A percentile compares a stretch with the other conserved stretches of the same genome.
phyloP scores from a whole-genome alignment of 2,888 invertebrate species.

The Caenorhabditis panamensis region DNA sequence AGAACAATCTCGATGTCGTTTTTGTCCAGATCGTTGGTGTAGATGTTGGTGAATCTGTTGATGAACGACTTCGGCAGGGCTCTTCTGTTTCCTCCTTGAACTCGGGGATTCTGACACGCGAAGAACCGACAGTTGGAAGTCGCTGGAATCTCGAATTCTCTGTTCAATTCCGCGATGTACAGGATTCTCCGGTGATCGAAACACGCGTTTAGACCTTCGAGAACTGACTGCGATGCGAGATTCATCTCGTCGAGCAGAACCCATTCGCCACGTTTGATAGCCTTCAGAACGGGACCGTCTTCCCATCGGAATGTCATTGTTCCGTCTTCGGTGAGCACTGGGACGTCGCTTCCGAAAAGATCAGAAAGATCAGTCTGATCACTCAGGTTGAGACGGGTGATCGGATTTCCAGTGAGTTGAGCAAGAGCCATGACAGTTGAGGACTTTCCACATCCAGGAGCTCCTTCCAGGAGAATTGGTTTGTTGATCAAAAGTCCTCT shows the following conservation, averaged over 20 bases:
- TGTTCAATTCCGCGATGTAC: constrained; percentile 94
- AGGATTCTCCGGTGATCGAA: constrained; percentile 97
- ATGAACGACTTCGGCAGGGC: constrained; percentile 96
- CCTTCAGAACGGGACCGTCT: constrained; percentile 95
- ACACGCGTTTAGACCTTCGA: constrained; percentile 98
- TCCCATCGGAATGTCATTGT: constrained; percentile 93
- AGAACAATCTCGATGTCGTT: constrained; percentile 68
- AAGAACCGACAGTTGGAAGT: constrained; percentile 89
- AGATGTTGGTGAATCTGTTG: constrained; percentile 92
- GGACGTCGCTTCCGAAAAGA: constrained; percentile 97
- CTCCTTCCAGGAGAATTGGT: constrained; percentile 92
- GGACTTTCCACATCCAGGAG: constrained; percentile 98
- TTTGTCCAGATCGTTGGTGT: constrained; percentile 72
- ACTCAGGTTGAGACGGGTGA: constrained; percentile 95
- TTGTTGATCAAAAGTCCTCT: constrained; percentile 89
- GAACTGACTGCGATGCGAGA: constrained; percentile 96
- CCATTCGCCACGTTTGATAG: constrained; percentile 95
- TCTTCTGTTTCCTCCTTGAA: constrained; percentile 95
- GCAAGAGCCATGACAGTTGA: constrained; percentile 94
- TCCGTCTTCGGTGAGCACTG: constrained; percentile 89
- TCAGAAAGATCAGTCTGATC: constrained; percentile 99
- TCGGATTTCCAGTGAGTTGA: constrained; percentile 88
- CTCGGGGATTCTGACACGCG: constrained; percentile 96
- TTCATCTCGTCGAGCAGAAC: constrained; percentile 97
- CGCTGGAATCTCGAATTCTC: constrained; percentile 79